Evolutionary conservation across 2,113 vertebrate genomes (phyloP).

Genomic region (Vulpes ferrilata): DNA sequence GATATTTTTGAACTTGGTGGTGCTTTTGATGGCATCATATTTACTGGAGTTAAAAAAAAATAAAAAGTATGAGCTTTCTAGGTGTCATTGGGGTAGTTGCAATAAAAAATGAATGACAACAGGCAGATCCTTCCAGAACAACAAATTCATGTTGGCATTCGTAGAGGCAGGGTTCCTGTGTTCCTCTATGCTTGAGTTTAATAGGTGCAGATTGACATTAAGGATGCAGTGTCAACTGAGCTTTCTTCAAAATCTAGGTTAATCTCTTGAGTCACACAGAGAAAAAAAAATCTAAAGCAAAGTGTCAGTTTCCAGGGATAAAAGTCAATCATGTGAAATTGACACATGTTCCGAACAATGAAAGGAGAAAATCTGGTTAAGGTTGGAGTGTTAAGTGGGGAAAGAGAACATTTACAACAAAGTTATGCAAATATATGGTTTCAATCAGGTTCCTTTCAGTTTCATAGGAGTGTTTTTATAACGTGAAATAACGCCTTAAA

Average conservation of each 20-base stretch:
- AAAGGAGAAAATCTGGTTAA: background rate
- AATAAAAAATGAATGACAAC: background rate
- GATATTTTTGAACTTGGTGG: background rate
- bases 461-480: constrained; percentile 31
- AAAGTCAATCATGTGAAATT: background rate
- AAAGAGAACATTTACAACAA: background rate
- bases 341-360: background rate
- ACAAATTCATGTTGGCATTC: background rate
- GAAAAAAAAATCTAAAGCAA: constrained; percentile 4
- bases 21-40: background rate
- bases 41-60: background rate
- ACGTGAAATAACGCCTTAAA: constrained; percentile 41
- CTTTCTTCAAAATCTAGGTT: constrained; percentile 35
- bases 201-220: background rate
- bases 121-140: background rate
- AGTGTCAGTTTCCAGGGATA: background rate
- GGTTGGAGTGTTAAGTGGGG: no score
- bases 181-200: background rate
- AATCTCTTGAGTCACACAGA: background rate
- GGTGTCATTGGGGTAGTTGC: background rate
- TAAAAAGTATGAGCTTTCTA: background rate
- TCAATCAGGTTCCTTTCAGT: background rate
- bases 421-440: background rate
- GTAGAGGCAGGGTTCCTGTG: background rate
- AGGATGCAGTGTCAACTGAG: background rate